phyloP scores from a whole-genome alignment of 2,888 invertebrate species.

The Oscheius sp. region DNA sequence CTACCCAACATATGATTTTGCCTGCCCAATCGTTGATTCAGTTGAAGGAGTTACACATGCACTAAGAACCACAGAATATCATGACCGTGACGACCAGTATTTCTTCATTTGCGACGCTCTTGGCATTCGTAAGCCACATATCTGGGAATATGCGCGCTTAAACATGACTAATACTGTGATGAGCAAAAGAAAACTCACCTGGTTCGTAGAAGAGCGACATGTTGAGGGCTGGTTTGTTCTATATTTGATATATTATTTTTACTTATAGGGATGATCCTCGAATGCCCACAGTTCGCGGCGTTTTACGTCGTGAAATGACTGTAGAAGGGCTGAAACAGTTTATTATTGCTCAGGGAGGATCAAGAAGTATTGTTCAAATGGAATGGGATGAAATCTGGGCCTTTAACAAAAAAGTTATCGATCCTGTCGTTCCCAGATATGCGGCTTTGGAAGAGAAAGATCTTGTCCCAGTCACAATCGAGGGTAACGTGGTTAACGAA shows the following conservation, averaged over 20 bases:
- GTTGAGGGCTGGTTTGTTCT: constrained; percentile 88
- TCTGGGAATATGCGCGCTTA: constrained; percentile 92
- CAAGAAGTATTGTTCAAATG: constrained; percentile 96
- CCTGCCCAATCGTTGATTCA: constrained; percentile 97
- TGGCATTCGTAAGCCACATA: constrained; percentile 85
- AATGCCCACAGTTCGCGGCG: constrained; percentile 94
- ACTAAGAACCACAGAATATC: constrained; percentile 95
- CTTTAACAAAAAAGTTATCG: constrained; percentile 97
- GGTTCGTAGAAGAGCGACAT: constrained; percentile 91
- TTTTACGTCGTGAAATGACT: constrained; percentile 93
- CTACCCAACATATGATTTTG: constrained; percentile 99
- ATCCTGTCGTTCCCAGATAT: constrained; percentile 84
- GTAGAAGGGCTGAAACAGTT: constrained; percentile 95
- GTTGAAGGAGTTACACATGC: constrained; percentile 97
- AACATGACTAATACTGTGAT: constrained; percentile 98
- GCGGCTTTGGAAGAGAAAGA: constrained; percentile 49
- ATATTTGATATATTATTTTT: neutral
- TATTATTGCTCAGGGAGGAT: constrained; percentile 94
- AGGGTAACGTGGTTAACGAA: constrained; percentile 70
- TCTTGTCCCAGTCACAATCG: constrained; percentile 78
- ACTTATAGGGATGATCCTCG: constrained; percentile 32
- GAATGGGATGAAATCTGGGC: constrained; percentile 99
- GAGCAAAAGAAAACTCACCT: constrained; percentile 94
- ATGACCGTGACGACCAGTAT: constrained; percentile 93
- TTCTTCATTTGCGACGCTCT: constrained; percentile 88